Conservation (phyloP, 2,888 invertebrate species). For the Sarcophaga caerulescens region DNA sequence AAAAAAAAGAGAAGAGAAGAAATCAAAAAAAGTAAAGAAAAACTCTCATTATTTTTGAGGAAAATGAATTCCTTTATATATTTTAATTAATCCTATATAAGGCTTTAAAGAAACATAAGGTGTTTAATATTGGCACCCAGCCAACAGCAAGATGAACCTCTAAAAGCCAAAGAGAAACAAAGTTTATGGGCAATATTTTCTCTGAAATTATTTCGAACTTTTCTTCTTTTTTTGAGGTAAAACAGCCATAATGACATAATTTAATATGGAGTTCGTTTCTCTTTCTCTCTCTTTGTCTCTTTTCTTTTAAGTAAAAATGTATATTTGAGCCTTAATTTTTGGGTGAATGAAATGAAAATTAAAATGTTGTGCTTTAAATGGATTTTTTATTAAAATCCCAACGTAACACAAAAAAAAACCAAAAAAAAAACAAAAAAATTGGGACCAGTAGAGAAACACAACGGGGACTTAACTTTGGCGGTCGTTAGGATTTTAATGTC, state of each 20-base stretch:
- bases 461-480: slow-evolving; percentile 32
- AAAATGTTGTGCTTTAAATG: slow-evolving; percentile 21
- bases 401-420: neutral
- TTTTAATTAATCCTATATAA: slow-evolving; percentile 47
- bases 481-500: slow-evolving; percentile 32
- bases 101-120: slow-evolving; percentile 31
- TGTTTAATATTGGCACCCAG: slow-evolving; percentile 48
- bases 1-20: too few relatives aligned
- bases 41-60: neutral
- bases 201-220: neutral
- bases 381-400: slow-evolving; percentile 30
- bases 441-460: neutral
- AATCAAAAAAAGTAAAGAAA: neutral
- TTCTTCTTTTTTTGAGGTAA: neutral
- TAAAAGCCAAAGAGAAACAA: neutral
- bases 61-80: neutral
- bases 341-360: slow-evolving; percentile 11
- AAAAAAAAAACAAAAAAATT: neutral
- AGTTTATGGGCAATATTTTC: neutral
- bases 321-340: neutral
- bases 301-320: too few relatives aligned
- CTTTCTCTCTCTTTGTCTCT: too few relatives aligned
- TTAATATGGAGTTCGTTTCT: slow-evolving; percentile 8
- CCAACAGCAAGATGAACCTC: slow-evolving; percentile 20
- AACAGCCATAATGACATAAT: slow-evolving; percentile 49